phyloP scores from a whole-genome alignment of 2,888 invertebrate genomes.

The Ecliptopera silaceata region DNA sequence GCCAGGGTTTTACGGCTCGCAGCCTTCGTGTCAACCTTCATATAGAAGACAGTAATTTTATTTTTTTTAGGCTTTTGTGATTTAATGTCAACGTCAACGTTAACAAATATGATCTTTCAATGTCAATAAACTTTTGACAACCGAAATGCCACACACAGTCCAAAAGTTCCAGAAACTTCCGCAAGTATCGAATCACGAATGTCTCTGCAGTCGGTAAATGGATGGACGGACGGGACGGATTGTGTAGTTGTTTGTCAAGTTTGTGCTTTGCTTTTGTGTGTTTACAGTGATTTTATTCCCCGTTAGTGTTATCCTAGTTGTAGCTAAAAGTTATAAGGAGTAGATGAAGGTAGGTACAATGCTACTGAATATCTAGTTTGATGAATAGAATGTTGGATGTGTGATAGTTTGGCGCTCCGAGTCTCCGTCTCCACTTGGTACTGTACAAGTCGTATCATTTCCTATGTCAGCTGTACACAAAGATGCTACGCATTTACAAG shows the following conservation, averaged over 20 bases:
- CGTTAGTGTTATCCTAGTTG: slow-evolving; percentile 73
- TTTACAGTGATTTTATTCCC: slow-evolving; percentile 83
- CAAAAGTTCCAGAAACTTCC: slow-evolving; percentile 67
- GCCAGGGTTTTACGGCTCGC: no score
- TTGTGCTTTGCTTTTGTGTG: slow-evolving; percentile 84
- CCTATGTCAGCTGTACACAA: slow-evolving; percentile 81
- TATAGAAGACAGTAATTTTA: no score
- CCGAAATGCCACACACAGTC: slow-evolving; percentile 54
- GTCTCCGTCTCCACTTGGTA: slow-evolving; percentile 44
- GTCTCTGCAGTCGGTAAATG: slow-evolving; percentile 86
- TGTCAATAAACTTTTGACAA: background rate
- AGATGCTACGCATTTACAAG: slow-evolving; percentile 78
- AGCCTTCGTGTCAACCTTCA: no score
- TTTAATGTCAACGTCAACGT: background rate
- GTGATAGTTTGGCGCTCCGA: slow-evolving; percentile 68
- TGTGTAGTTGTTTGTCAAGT: slow-evolving; percentile 85
- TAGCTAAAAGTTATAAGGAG: slow-evolving; percentile 81
- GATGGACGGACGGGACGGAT: slow-evolving; percentile 85
- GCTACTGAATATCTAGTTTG: slow-evolving; percentile 44
- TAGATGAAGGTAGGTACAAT: slow-evolving; percentile 85
- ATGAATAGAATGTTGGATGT: slow-evolving; percentile 35
- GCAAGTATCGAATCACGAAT: slow-evolving; percentile 54
- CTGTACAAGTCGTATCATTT: slow-evolving; percentile 69
- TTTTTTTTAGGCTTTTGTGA: no score
- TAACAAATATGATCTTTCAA: background rate